Evolutionary conservation across 1,140 invertebrate species (phyloP).

Genomic region (Bombus fervidus): DNA sequence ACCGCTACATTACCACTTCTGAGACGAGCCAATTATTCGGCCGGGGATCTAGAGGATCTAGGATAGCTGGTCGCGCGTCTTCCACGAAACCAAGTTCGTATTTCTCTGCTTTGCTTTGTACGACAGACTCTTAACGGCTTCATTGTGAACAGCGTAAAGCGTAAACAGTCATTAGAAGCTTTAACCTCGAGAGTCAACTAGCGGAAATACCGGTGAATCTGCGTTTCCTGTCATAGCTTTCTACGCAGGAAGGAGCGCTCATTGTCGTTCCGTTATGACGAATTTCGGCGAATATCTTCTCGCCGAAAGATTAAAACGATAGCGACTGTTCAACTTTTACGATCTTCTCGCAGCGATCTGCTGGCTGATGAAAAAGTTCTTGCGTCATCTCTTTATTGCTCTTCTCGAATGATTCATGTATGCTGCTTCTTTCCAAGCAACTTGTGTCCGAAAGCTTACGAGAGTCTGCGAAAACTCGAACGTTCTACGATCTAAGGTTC

Average conservation of each 20-base stretch:
- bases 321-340: no score
- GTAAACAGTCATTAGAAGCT: constrained; percentile 54
- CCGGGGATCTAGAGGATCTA: not conserved
- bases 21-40: not conserved
- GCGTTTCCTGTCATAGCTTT: constrained; percentile 56
- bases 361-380: not conserved
- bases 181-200: constrained; percentile 56
- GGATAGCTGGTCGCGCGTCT: not conserved
- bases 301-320: not conserved
- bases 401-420: not conserved
- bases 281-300: constrained; percentile 18
- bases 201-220: constrained; percentile 62
- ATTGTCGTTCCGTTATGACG: constrained; percentile 15
- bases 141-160: constrained; percentile 42
- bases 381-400: not conserved
- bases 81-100: not conserved
- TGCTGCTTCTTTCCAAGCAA: not conserved
- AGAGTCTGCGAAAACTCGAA: not conserved
- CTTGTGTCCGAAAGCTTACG: not conserved
- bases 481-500: no score
- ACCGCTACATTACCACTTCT: not conserved
- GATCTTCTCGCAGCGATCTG: not conserved
- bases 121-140: not conserved
- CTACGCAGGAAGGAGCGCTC: constrained; percentile 29
- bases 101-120: not conserved